Base-by-base conservation (phyloP, 1,140 invertebrate species). In the Eriosoma lanigerum region DNA sequence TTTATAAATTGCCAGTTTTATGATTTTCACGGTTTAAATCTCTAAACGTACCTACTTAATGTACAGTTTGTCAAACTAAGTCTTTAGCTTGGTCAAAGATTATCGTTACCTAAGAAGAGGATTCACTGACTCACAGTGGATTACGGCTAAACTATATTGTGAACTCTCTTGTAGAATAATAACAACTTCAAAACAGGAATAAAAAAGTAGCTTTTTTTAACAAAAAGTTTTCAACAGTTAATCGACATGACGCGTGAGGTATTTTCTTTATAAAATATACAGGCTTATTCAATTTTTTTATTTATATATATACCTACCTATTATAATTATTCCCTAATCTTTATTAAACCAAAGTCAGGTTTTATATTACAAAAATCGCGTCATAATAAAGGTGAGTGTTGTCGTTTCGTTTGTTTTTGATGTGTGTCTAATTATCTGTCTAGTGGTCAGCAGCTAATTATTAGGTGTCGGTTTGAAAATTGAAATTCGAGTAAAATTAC, bases 141-240 rank as follows among this genome's bases (percentile, higher is more conserved):
- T 76, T 44, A 76, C 15, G 32, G 10, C n/a, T 24, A 32, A 56
- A 56, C 66, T 68, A 46, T 68, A 68, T 60, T 58, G 15, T 44
- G n/a, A 38, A 76, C 50, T 60, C 73, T 44, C n/a, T 56, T 44
- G 50, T 58, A 44, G 73, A 76, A 76, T 76, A 76, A 76, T 58
- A 76, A 76, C n/a, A 17, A 76, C 12, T 17, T 56, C n/a, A 1
- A 58, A 58, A 38, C 13, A 54, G 13, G 52, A 32, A 8, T 56
- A 54, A 75, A 19, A 13, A 56, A 10, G 29, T 52, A 46, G 38
- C 12, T 21, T 13, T 24, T 68, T 68, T 68, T 8, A 48, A 13
- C 21, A 17, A 46, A 76, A 78, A 78, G 56, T 46, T 78, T 78
- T 78, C 38, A 19, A 62, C 56, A 24, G 56, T 62, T 78, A 48